phyloP scores from a whole-genome alignment of 23 tunicate species.

The Phallusia fumigata region DNA sequence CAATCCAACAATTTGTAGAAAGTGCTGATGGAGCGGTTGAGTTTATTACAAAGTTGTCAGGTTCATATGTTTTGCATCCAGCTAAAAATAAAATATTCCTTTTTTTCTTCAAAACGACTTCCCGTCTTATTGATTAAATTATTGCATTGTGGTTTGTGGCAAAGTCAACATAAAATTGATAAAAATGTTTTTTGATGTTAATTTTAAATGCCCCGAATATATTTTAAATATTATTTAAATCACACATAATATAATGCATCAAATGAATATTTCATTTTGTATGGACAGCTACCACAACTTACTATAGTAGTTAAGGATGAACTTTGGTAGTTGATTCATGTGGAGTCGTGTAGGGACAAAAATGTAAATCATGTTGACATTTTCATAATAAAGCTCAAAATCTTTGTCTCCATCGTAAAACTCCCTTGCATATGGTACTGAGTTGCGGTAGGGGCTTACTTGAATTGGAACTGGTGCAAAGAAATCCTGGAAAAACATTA shows the following conservation, averaged over 20 bases:
- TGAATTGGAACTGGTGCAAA: not conserved
- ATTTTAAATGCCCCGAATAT: too few species aligned
- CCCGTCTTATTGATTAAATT: not conserved
- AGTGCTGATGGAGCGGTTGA: not conserved
- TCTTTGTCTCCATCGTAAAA: not conserved
- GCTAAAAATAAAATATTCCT: not conserved
- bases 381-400: not conserved
- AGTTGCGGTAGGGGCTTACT: not conserved
- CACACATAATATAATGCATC: too few species aligned
- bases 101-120: too few species aligned
- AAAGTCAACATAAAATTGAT: too few species aligned
- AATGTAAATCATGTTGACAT: not conserved
- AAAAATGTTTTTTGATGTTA: too few species aligned
- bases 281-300: too few species aligned
- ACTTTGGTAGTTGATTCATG: not conserved
- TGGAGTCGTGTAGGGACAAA: not conserved
- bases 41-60: not conserved
- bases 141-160: not conserved
- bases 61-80: not conserved
- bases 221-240: too few species aligned
- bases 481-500: slow-evolving; percentile 3
- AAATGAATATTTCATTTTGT: too few species aligned
- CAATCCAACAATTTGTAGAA: not conserved
- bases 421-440: not conserved
- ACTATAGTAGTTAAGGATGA: not conserved